phyloP scores from a whole-genome alignment of 2,888 invertebrate species.

The Lydus trimaculatus region DNA sequence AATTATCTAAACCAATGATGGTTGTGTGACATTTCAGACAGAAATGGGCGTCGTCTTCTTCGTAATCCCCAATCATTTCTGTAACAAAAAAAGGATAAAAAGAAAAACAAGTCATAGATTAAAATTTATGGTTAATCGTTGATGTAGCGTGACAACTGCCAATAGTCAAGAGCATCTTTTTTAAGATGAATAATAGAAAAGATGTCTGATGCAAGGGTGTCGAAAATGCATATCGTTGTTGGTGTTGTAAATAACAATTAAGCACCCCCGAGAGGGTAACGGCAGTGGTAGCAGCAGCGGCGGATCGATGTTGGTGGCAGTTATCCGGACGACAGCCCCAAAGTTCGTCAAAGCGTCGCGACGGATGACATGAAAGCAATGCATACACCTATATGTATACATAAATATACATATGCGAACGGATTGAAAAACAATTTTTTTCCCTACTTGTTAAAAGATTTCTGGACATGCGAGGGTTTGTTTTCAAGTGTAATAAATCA shows the following conservation, averaged over 20 bases:
- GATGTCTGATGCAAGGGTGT: slow-evolving; percentile 18
- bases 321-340: slow-evolving; percentile 59
- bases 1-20: slow-evolving; percentile 84
- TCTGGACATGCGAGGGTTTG: background rate
- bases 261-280: slow-evolving; percentile 19
- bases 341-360: slow-evolving; percentile 25
- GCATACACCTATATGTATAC: background rate
- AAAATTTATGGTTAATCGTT: slow-evolving; percentile 12
- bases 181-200: slow-evolving; percentile 16
- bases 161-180: background rate
- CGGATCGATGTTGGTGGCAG: slow-evolving; percentile 55
- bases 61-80: slow-evolving; percentile 70
- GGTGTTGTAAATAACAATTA: slow-evolving; percentile 30
- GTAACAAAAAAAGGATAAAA: slow-evolving; percentile 29
- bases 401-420: too few species aligned
- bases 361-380: slow-evolving; percentile 3
- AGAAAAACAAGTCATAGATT: too few species aligned
- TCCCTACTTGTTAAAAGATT: background rate
- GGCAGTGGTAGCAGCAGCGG: slow-evolving; percentile 24
- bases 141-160: slow-evolving; percentile 24
- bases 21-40: slow-evolving; percentile 88
- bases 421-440: background rate
- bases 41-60: slow-evolving; percentile 85
- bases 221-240: slow-evolving; percentile 15
- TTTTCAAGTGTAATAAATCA: slow-evolving; percentile 45